These are phyloP conservation scores for Scaptomyza hsui DNA, from an alignment of 1,140 invertebrate genomes.

Conservation along the genomic window DNA sequence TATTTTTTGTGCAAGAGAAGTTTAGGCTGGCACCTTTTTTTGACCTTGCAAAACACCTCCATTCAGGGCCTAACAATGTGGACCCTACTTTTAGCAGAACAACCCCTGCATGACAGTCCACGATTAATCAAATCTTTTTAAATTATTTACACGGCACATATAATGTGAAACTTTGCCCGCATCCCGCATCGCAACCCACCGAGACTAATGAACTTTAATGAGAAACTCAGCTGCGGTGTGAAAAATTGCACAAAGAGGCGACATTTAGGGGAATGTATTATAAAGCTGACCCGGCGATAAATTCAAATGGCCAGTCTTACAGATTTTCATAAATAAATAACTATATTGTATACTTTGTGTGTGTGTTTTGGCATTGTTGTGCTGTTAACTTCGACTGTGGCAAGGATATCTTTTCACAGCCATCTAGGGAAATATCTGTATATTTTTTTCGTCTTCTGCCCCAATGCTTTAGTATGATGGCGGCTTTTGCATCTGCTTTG, in stretches of 20 bases:
- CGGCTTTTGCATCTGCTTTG: slow-evolving; percentile 16
- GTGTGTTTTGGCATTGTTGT: slow-evolving; percentile 26
- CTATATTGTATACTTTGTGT: slow-evolving; percentile 1
- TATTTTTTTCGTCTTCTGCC: neutral
- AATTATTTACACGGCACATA: slow-evolving; percentile 50
- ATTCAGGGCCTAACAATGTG: neutral
- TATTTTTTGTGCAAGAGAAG: neutral
- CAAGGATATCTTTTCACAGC: slow-evolving; percentile 41
- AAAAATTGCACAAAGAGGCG: slow-evolving; percentile 3
- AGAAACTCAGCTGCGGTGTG: neutral
- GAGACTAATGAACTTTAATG: slow-evolving; percentile 30
- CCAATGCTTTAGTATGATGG: neutral
- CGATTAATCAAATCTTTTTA: slow-evolving; percentile 48
- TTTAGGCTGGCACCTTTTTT: neutral
- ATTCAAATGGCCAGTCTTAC: neutral
- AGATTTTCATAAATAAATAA: slow-evolving; percentile 29
- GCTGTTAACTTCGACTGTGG: slow-evolving; percentile 35
- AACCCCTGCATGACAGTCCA: slow-evolving; percentile 10
- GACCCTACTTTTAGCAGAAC: neutral
- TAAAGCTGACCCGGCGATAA: slow-evolving; percentile 18
- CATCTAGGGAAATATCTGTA: slow-evolving; percentile 45
- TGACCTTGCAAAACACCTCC: neutral
- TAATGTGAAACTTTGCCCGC: neutral
- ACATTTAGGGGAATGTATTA: slow-evolving; percentile 1
- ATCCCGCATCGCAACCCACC: slow-evolving; percentile 4